A percentile compares a stretch with the other conserved stretches of the same genome.
Conservation (phyloP, 2,113 vertebrate genomes). For the Ursus arctos region DNA sequence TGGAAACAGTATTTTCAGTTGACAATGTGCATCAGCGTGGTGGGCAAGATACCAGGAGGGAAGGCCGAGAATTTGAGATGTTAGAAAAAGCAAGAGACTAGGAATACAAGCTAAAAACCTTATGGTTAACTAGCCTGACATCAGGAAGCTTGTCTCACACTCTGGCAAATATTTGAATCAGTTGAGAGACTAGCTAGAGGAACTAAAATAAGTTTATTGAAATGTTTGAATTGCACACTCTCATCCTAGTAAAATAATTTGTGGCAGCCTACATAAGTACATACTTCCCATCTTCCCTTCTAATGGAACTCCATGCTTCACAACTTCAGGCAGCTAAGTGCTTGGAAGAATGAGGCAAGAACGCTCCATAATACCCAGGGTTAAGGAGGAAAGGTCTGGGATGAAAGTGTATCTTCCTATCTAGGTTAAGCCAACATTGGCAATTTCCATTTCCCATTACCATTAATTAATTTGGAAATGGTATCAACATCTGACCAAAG, state of each 20-base stretch:
- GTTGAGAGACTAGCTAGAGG: neutral
- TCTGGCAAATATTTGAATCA: neutral
- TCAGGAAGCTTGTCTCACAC: constrained; percentile 21
- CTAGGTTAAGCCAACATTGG: neutral
- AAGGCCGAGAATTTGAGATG: neutral
- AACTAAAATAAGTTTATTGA: neutral
- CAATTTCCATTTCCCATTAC: neutral
- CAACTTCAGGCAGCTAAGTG: neutral
- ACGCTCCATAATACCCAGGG: rapidly evolving
- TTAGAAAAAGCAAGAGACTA: neutral
- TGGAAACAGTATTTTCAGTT: constrained; percentile 61
- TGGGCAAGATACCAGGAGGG: constrained; percentile 42
- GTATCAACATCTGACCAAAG: neutral
- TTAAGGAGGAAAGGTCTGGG: rapidly evolving
- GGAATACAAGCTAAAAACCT: neutral
- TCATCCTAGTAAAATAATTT: neutral
- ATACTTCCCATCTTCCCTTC: neutral
- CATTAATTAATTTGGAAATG: neutral
- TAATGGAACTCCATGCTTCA: neutral
- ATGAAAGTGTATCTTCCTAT: neutral
- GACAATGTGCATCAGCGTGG: neutral
- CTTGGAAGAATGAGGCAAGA: neutral
- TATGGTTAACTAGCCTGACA: neutral
- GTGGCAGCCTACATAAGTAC: neutral
- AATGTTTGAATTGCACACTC: neutral